Evolutionary conservation across 2,888 invertebrate genomes (phyloP).

Genomic region (Hemicrepidius hirtus): DNA sequence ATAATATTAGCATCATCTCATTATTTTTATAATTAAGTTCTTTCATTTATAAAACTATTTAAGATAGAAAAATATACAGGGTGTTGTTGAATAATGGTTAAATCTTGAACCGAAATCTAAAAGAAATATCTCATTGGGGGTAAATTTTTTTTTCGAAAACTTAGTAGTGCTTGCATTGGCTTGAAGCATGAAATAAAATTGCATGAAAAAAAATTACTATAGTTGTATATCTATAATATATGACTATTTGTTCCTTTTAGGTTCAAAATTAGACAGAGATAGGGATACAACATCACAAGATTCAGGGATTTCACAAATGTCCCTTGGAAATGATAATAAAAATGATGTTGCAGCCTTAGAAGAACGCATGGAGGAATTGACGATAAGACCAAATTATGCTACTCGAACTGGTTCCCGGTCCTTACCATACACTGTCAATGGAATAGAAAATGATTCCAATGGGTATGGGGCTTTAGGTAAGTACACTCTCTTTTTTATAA

Average conservation of each 20-base stretch:
- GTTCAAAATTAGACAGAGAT: constrained; percentile 74
- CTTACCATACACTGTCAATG: constrained; percentile 67
- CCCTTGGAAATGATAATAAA: constrained; percentile 73
- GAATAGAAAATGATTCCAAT: constrained; percentile 65
- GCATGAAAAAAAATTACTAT: constrained; percentile 11
- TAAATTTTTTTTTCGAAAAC: too few relatives aligned
- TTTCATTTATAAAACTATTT: too few relatives aligned
- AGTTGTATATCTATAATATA: constrained; percentile 2
- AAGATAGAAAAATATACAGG: too few relatives aligned
- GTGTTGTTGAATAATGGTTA: too few relatives aligned
- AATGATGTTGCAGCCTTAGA: constrained; percentile 74
- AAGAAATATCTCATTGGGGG: too few relatives aligned
- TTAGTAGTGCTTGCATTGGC: constrained; percentile 4
- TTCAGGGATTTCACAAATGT: constrained; percentile 92
- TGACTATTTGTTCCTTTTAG: constrained; percentile 54
- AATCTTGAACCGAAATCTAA: too few relatives aligned
- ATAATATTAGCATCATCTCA: too few relatives aligned
- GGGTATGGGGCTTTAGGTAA: constrained; percentile 60
- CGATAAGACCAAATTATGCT: constrained; percentile 65
- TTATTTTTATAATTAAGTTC: too few relatives aligned
- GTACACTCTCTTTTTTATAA: neutral
- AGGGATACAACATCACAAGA: constrained; percentile 88
- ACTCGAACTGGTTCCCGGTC: constrained; percentile 63
- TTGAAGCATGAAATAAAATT: constrained; percentile 11
- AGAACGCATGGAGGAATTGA: constrained; percentile 75